phyloP scores from a whole-genome alignment of 2,797 vertebrate species.

The Microtus californicus region DNA sequence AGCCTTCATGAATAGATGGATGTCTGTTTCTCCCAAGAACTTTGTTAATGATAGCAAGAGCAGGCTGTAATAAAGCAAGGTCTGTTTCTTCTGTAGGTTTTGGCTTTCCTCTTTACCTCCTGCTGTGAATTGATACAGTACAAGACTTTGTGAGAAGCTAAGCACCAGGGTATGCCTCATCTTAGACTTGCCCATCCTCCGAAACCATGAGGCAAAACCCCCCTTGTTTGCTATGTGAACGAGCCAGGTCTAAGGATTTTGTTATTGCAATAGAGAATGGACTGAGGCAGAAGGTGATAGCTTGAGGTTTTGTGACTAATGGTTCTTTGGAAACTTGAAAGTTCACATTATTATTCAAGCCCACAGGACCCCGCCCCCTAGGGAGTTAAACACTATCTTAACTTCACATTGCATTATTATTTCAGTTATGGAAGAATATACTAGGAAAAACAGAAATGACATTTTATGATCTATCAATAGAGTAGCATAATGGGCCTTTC shows the following conservation, averaged over 20 bases:
- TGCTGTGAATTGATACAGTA: not conserved
- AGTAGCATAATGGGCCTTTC: not conserved
- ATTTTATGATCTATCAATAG: not conserved
- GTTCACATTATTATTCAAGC: not conserved
- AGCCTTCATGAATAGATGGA: not conserved
- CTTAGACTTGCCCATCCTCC: not conserved
- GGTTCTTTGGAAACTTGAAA: slow-evolving; percentile 35
- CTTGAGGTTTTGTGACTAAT: slow-evolving; percentile 24
- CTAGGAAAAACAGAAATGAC: not conserved
- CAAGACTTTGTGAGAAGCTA: not conserved
- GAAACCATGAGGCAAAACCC: not conserved
- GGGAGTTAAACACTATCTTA: not conserved
- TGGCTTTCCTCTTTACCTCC: not conserved
- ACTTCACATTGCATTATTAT: not conserved
- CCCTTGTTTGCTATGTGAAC: not conserved
- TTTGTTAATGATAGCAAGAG: not conserved
- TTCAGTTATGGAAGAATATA: slow-evolving; percentile 32
- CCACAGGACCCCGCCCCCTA: not conserved
- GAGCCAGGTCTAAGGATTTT: not conserved
- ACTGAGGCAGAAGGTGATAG: not conserved
- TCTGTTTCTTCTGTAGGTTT: not conserved
- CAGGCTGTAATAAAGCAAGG: not conserved
- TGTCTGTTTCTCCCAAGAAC: not conserved
- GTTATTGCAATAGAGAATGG: not conserved
- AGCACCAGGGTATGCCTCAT: not conserved